Percentiles rank a stretch among this genome's conserved stretches.
These are phyloP conservation scores for Phalloptychus januarius DNA, from an alignment of 2,797 vertebrate genomes.

Conservation along the genomic window DNA sequence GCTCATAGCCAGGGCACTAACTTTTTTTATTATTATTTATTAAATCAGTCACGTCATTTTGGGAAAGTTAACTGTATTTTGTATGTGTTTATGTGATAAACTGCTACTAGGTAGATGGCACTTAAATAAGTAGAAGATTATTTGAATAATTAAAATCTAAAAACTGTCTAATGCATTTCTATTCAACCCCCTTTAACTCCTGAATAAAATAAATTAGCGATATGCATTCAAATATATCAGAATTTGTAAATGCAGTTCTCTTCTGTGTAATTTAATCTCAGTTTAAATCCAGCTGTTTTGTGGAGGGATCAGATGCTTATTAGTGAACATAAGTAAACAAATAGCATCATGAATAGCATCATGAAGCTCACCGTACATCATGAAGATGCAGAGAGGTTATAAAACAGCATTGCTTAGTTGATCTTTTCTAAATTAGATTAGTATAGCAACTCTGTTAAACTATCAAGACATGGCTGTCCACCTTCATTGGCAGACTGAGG, in stretches of 20 bases:
- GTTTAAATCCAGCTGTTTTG: no score
- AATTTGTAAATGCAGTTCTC: background rate
- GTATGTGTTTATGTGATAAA: background rate
- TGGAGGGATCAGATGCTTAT: no score
- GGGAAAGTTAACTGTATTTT: background rate
- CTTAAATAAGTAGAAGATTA: background rate
- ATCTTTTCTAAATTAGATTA: background rate
- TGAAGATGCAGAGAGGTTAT: background rate
- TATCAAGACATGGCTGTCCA: background rate
- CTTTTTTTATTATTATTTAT: background rate
- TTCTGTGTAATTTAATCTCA: background rate
- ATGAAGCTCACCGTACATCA: no score
- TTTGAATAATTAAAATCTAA: background rate
- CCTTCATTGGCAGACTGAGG: background rate
- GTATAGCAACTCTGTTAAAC: background rate
- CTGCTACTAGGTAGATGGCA: background rate
- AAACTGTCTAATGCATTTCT: background rate
- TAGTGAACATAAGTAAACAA: no score
- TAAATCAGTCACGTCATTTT: background rate
- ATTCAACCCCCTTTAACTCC: background rate
- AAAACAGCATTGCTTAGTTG: background rate
- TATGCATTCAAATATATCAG: background rate
- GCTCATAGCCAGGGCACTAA: background rate
- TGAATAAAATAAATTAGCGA: background rate
- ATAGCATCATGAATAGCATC: no score